Percentiles rank a stretch among this genome's conserved stretches.
phyloP scores from a whole-genome alignment of 1,140 invertebrate genomes.

The Brachionus plicatilis region DNA sequence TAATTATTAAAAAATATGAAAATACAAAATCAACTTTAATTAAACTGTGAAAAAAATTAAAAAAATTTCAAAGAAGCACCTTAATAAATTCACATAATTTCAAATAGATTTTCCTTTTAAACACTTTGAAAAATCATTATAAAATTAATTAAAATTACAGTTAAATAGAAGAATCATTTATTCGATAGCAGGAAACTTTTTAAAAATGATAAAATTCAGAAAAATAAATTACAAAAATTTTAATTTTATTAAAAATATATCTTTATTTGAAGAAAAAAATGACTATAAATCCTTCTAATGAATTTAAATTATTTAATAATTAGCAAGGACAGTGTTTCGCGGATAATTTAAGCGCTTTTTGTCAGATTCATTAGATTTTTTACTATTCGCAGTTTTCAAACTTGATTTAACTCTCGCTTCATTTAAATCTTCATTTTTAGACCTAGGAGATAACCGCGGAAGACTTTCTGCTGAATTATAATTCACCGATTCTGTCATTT shows the following conservation, averaged over 20 bases:
- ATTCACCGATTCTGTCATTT: background rate
- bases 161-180: too few relatives aligned
- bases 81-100: too few relatives aligned
- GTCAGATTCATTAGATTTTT: background rate
- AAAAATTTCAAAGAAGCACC: too few relatives aligned
- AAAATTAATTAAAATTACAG: too few relatives aligned
- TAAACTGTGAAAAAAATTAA: too few relatives aligned
- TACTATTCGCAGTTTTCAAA: background rate
- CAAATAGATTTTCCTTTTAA: too few relatives aligned
- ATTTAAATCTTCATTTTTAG: background rate
- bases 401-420: background rate
- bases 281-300: background rate
- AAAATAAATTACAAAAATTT: too few relatives aligned
- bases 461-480: background rate
- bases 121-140: too few relatives aligned
- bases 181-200: too few relatives aligned
- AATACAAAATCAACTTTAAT: too few relatives aligned
- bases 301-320: background rate
- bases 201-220: too few relatives aligned
- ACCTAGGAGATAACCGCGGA: background rate
- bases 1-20: too few relatives aligned
- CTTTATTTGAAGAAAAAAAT: background rate
- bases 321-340: background rate
- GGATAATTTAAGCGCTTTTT: background rate
- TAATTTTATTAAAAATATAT: background rate